Evolutionary conservation across 2,113 vertebrate genomes (phyloP).

Genomic region (Coregonus clupeaformis): DNA sequence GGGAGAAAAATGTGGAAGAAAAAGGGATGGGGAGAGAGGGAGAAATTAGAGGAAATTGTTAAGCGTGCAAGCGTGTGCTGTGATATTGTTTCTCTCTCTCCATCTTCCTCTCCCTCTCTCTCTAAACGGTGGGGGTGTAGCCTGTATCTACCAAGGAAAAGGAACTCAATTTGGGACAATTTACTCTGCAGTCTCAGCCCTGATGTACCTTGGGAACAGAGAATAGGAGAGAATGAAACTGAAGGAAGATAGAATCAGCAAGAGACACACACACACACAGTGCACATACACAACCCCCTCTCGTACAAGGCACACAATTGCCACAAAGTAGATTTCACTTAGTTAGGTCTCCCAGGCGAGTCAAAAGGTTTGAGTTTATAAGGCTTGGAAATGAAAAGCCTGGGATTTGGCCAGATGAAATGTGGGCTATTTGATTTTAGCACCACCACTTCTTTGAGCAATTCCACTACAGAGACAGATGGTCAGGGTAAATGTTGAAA

Average conservation of each 20-base stretch:
- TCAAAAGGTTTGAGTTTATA: slow-evolving; percentile 97
- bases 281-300: slow-evolving; percentile 31
- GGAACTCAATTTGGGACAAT: slow-evolving; percentile 99
- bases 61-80: slow-evolving; percentile 84
- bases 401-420: slow-evolving; percentile 82
- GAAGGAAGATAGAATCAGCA: slow-evolving; percentile 97
- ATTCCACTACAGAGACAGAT: slow-evolving; percentile 60
- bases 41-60: slow-evolving; percentile 86
- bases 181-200: slow-evolving; percentile 94
- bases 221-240: slow-evolving; percentile 97
- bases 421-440: slow-evolving; percentile 72
- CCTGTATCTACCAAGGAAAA: slow-evolving; percentile 91
- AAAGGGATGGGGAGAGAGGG: slow-evolving; percentile 81
- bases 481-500: slow-evolving; percentile 52
- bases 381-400: slow-evolving; percentile 96
- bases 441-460: slow-evolving; percentile 48
- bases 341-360: slow-evolving; percentile 91
- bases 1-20: slow-evolving; percentile 41
- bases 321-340: slow-evolving; percentile 94
- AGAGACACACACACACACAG: slow-evolving; percentile 44
- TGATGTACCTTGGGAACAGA: slow-evolving; percentile 88
- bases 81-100: slow-evolving; percentile 71
- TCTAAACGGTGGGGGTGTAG: slow-evolving; percentile 86
- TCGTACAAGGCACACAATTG: slow-evolving; percentile 72
- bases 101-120: slow-evolving; percentile 49